A percentile compares a stretch with the other conserved stretches of the same genome.
Evolutionary conservation across 2,113 vertebrate genomes (phyloP).

Genomic region (Sapayoa aenigma): DNA sequence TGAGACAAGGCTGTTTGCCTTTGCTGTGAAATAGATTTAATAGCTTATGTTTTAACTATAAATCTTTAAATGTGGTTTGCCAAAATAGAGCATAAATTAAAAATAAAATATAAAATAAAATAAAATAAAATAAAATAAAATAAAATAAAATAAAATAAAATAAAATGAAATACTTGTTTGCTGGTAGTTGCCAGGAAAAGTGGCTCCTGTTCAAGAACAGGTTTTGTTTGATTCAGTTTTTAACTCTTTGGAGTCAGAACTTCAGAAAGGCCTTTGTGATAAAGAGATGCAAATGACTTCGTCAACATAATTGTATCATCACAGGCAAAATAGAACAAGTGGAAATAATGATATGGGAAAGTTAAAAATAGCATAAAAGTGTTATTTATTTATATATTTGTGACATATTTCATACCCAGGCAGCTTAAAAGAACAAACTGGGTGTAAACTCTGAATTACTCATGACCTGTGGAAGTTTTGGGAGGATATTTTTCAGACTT

Average conservation of each 20-base stretch:
- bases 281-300: background rate
- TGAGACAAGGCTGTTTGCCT: background rate
- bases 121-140: background rate
- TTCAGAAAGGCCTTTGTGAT: background rate
- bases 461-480: background rate
- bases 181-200: background rate
- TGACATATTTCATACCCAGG: background rate
- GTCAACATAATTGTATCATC: background rate
- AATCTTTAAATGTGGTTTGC: background rate
- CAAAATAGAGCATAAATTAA: background rate
- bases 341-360: background rate
- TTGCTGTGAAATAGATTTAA: background rate
- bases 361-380: background rate
- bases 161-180: background rate
- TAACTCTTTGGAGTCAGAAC: background rate
- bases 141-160: background rate
- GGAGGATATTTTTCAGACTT: background rate
- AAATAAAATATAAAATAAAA: background rate
- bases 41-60: background rate
- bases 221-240: background rate
- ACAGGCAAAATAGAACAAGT: background rate
- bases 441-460: background rate
- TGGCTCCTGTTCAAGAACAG: background rate
- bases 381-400: background rate
- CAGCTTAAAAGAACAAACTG: background rate